phyloP scores from a whole-genome alignment of 2,888 invertebrate genomes.

The Fragum sueziense region DNA sequence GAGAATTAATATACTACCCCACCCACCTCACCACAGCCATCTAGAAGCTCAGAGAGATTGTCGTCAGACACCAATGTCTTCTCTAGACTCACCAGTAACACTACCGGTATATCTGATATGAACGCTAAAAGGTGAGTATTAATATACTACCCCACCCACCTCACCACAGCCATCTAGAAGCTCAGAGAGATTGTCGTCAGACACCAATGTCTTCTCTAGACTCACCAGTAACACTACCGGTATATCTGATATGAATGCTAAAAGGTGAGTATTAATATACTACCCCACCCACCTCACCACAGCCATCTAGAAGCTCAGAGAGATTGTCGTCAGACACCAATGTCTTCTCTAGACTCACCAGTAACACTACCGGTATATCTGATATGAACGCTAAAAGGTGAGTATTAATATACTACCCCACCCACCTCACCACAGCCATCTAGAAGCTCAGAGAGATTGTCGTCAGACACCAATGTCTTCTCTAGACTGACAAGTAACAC shows the following conservation, averaged over 20 bases:
- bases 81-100: slow-evolving; percentile 86
- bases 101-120: slow-evolving; percentile 55
- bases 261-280: slow-evolving; percentile 65
- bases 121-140: slow-evolving; percentile 56
- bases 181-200: slow-evolving; percentile 73
- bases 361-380: slow-evolving; percentile 64
- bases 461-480: slow-evolving; percentile 90
- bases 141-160: slow-evolving; percentile 84
- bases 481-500: slow-evolving; percentile 86
- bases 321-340: slow-evolving; percentile 86
- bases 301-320: slow-evolving; percentile 77
- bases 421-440: slow-evolving; percentile 85
- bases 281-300: slow-evolving; percentile 86
- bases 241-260: slow-evolving; percentile 51
- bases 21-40: slow-evolving; percentile 85
- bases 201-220: slow-evolving; percentile 90
- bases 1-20: slow-evolving; percentile 82
- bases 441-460: slow-evolving; percentile 69
- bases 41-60: slow-evolving; percentile 70
- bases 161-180: slow-evolving; percentile 84
- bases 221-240: slow-evolving; percentile 84
- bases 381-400: slow-evolving; percentile 59
- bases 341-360: slow-evolving; percentile 90
- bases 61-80: slow-evolving; percentile 90
- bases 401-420: slow-evolving; percentile 82